These are phyloP conservation scores for Eupithecia vulgata DNA, from an alignment of 2,888 invertebrate genomes.

Conservation along the genomic window DNA sequence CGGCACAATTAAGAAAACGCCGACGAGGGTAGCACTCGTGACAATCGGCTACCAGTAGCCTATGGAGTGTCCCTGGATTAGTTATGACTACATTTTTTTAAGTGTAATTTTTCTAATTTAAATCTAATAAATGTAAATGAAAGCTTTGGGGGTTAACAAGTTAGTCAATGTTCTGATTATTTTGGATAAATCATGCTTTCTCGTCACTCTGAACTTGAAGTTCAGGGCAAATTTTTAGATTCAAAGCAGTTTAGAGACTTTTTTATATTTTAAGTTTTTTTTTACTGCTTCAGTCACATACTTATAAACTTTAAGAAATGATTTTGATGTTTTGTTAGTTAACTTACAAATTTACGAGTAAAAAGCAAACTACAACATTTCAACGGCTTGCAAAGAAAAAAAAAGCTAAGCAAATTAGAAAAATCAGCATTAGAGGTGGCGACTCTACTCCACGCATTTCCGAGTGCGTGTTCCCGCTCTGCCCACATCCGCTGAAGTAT, in stretches of 20 bases:
- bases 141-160: not conserved
- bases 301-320: not conserved
- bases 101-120: not conserved
- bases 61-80: constrained; percentile 61
- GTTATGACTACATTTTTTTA: constrained; percentile 38
- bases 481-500: constrained; percentile 84
- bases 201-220: not conserved
- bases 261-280: not conserved
- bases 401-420: not conserved
- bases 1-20: constrained; percentile 84
- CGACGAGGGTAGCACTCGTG: constrained; percentile 82
- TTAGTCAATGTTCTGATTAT: too few relatives aligned
- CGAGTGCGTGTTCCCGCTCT: constrained; percentile 72
- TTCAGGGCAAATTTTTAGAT: not conserved
- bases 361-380: too few relatives aligned
- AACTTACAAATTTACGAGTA: not conserved
- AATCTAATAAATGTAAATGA: not conserved
- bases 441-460: constrained; percentile 65
- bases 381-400: not conserved
- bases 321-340: not conserved
- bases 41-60: constrained; percentile 67
- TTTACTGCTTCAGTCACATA: too few relatives aligned
- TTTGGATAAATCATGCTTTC: not conserved
- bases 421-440: constrained; percentile 20
- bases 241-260: not conserved